Conservation (phyloP, 2,888 invertebrate species). For the Cosmopolites sordidus region DNA sequence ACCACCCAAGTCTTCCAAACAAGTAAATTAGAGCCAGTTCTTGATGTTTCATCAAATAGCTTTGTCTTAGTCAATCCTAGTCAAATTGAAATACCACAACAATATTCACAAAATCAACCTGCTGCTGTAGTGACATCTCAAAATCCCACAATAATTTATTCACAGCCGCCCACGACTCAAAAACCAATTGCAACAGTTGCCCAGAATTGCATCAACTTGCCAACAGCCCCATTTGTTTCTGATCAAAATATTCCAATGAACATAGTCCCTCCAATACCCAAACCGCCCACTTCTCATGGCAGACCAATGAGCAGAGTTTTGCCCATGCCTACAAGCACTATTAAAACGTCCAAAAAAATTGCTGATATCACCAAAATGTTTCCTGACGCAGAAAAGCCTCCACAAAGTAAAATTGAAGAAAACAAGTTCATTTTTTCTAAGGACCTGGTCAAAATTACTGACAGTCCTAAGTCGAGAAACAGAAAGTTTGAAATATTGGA, state of each 20-base stretch:
- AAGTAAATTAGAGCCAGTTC: constrained; percentile 77
- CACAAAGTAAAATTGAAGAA: constrained; percentile 42
- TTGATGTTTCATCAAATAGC: constrained; percentile 66
- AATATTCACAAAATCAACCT: constrained; percentile 27
- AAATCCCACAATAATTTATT: constrained; percentile 34
- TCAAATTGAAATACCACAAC: constrained; percentile 47
- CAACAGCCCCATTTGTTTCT: constrained; percentile 52
- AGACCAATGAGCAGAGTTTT: constrained; percentile 75
- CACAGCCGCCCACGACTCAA: constrained; percentile 30
- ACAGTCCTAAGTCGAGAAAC: constrained; percentile 25
- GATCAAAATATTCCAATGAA: constrained; percentile 67
- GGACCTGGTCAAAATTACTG: constrained; percentile 21
- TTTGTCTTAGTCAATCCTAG: constrained; percentile 64
- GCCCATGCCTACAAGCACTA: constrained; percentile 67
- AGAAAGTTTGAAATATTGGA: constrained; percentile 32
- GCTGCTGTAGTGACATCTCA: constrained; percentile 29
- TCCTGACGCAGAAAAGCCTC: constrained; percentile 44
- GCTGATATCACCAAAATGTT: constrained; percentile 52
- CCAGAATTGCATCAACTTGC: constrained; percentile 55
- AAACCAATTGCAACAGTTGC: constrained; percentile 41
- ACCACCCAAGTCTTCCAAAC: constrained; percentile 83
- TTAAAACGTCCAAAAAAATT: constrained; percentile 47
- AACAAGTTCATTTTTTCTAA: constrained; percentile 27
- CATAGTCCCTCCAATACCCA: constrained; percentile 65
- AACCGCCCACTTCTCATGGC: constrained; percentile 46